phyloP scores from a whole-genome alignment of 2,797 vertebrate genomes.

The Gymnothorax reevesii region DNA sequence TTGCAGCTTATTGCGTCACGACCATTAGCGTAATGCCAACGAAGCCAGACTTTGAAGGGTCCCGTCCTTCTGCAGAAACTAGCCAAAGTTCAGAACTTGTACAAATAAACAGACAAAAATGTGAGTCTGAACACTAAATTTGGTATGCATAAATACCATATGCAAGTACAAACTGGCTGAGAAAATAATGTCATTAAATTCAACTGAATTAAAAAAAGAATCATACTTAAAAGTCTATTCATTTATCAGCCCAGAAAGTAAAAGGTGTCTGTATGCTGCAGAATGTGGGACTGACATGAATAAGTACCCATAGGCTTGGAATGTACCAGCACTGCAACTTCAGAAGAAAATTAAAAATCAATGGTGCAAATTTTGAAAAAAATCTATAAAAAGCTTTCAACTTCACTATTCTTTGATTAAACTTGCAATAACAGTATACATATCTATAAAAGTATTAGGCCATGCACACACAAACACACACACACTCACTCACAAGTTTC shows the following conservation, averaged over 20 bases:
- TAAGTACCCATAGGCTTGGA: not conserved
- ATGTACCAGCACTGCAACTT: constrained; percentile 18
- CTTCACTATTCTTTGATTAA: constrained; percentile 2
- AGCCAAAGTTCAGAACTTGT: not conserved
- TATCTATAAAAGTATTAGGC: not conserved
- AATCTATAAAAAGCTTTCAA: constrained; percentile 26
- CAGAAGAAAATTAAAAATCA: not conserved
- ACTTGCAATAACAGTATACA: not conserved
- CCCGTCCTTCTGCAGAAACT: not conserved
- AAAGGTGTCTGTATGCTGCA: not conserved
- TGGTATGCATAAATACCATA: no score
- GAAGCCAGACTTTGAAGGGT: not conserved
- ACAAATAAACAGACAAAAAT: no score
- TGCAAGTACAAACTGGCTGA: no score
- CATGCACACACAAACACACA: no score
- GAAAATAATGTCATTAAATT: no score
- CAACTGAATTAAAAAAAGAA: no score
- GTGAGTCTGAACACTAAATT: no score
- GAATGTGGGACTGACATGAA: not conserved
- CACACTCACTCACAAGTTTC: no score
- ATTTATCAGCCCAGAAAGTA: not conserved
- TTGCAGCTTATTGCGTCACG: constrained; percentile 14
- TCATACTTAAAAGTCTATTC: not conserved
- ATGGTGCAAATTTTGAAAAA: constrained; percentile 27
- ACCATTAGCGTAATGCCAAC: not conserved